Percentiles rank a stretch among this genome's conserved stretches.
Evolutionary conservation across 1,140 invertebrate species (phyloP).

Genomic region (Pachypsylla venusta): DNA sequence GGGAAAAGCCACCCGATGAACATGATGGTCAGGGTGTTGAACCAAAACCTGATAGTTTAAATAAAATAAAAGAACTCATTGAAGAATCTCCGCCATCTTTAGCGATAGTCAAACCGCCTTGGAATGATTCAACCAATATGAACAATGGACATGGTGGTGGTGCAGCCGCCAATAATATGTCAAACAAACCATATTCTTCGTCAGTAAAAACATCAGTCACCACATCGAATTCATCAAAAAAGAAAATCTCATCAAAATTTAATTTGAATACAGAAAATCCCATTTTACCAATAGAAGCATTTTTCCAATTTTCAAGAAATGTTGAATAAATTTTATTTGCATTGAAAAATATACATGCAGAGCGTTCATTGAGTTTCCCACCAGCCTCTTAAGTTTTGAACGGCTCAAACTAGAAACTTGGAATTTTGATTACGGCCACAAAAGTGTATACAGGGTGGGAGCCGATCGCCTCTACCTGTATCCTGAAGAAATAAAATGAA

Average conservation of each 20-base stretch:
- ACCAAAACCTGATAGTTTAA: neutral
- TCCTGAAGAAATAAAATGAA: too few species aligned
- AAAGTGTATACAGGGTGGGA: too few species aligned
- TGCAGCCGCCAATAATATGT: too few species aligned
- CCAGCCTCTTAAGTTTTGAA: too few species aligned
- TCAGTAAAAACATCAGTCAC: neutral
- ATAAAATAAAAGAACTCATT: neutral
- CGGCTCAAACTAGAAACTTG: too few species aligned
- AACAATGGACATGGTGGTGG: constrained; percentile 1
- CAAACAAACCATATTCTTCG: neutral
- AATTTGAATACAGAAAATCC: neutral
- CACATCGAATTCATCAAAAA: neutral
- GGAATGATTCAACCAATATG: neutral
- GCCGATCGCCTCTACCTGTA: too few species aligned
- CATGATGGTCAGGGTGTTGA: neutral
- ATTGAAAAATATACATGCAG: too few species aligned
- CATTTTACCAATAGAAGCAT: neutral
- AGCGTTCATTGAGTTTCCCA: too few species aligned
- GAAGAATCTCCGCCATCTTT: neutral
- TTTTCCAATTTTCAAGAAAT: neutral
- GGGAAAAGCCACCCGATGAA: neutral
- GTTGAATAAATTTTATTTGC: too few species aligned
- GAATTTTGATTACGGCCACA: too few species aligned
- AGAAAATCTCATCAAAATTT: neutral
- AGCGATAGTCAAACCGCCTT: constrained; percentile 1